phyloP scores from a whole-genome alignment of 2,113 vertebrate genomes.

The Syngnathoides biaculeatus region DNA sequence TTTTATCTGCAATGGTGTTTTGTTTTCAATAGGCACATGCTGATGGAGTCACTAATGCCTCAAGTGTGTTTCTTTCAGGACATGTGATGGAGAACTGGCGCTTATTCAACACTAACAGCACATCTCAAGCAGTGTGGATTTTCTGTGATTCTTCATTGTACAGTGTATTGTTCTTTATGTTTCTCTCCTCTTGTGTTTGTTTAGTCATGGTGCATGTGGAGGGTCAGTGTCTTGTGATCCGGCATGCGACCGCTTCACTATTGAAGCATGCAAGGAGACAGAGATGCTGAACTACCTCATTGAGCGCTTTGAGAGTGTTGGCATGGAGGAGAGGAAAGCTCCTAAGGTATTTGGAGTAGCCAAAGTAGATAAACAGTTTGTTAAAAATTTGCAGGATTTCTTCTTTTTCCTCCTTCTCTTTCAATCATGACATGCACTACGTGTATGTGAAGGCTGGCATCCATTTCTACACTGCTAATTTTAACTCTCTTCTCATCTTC shows the following conservation, averaged over 20 bases:
- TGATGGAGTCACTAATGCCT: conserved; percentile 31
- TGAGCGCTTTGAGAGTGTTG: conserved; percentile 98
- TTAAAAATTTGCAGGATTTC: neutral
- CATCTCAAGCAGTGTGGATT: neutral
- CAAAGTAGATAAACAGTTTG: neutral
- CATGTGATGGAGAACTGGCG: conserved; percentile 20
- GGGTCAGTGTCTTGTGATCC: conserved; percentile 82
- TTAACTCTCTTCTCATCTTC: conserved; percentile 23
- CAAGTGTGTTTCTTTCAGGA: conserved; percentile 47
- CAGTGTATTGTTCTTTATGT: neutral
- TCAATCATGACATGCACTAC: neutral
- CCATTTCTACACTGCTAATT: conserved; percentile 7
- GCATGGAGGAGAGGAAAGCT: conserved; percentile 98
- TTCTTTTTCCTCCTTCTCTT: neutral
- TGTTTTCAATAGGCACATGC: conserved; percentile 13
- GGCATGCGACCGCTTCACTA: conserved; percentile 92
- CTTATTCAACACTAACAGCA: conserved; percentile 14
- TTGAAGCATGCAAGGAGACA: conserved; percentile 95
- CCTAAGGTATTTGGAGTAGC: conserved; percentile 82
- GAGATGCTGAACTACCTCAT: conserved; percentile 99
- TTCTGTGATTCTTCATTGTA: neutral
- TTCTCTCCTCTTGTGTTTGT: conserved; percentile 16
- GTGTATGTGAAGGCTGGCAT: conserved; percentile 12
- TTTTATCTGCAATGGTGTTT: neutral
- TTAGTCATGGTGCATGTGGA: conserved; percentile 74